Conservation (phyloP, 2,113 vertebrate species). For the Entosphenus tridentatus region DNA sequence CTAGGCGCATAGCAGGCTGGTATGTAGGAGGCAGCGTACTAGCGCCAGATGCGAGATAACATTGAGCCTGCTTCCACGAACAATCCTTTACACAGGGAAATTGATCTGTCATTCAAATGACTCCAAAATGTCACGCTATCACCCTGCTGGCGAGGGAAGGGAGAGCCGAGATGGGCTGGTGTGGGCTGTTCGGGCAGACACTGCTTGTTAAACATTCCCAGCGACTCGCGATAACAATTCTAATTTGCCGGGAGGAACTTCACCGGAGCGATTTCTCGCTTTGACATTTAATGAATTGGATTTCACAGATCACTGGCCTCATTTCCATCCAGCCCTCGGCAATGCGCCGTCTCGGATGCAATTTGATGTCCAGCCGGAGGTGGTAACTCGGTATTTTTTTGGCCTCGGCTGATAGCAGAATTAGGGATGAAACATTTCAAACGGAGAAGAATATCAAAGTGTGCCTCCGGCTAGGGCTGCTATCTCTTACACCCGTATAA, state of each 20-base stretch:
- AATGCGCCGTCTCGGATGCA: not conserved
- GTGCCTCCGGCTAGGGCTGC: not conserved
- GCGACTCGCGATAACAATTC: constrained; percentile 2
- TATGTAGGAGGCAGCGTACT: no score
- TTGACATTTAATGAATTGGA: constrained; percentile 6
- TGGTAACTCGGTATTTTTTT: not conserved
- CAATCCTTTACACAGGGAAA: not conserved
- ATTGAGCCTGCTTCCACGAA: not conserved
- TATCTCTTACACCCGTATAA: not conserved
- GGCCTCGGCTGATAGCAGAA: constrained; percentile 6
- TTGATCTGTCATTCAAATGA: constrained; percentile 7
- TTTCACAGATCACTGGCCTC: not conserved
- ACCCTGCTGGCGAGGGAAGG: not conserved
- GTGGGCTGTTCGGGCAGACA: not conserved
- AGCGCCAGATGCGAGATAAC: not conserved
- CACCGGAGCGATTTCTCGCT: constrained; percentile 3
- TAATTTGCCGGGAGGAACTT: constrained; percentile 5
- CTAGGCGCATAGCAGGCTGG: no score
- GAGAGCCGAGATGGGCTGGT: not conserved
- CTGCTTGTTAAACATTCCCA: constrained; percentile 2
- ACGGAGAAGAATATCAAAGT: constrained; percentile 3
- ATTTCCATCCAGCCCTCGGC: not conserved
- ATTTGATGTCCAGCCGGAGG: constrained; percentile 1
- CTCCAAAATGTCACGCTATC: constrained; percentile 4
- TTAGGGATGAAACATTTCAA: constrained; percentile 4